phyloP scores from a whole-genome alignment of 2,113 vertebrate species.

The Myrmophylax atrothorax region DNA sequence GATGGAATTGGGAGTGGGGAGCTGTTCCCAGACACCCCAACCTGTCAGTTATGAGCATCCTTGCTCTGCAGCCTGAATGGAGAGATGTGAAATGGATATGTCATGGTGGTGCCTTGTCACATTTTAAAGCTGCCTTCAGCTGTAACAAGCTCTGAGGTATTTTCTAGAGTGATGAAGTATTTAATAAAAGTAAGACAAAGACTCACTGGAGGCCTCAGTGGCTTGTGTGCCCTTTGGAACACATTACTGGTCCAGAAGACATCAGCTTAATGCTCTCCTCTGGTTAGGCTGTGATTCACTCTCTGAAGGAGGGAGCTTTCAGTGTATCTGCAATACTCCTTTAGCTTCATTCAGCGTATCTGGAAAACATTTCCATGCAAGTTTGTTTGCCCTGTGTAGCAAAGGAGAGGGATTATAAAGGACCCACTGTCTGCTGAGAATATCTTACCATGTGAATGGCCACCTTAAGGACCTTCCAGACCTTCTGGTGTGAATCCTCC shows the following conservation, averaged over 20 bases:
- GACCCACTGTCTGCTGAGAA: neutral
- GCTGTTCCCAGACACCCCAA: neutral
- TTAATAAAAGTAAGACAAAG: constrained; percentile 72
- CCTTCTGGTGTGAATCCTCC: neutral
- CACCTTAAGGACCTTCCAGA: neutral
- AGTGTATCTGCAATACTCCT: neutral
- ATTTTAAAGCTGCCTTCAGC: constrained; percentile 8
- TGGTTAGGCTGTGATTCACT: constrained; percentile 61
- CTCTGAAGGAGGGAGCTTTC: constrained; percentile 20
- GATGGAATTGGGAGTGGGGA: neutral
- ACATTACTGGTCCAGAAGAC: constrained; percentile 42
- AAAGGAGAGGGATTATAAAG: neutral
- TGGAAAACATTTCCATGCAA: neutral
- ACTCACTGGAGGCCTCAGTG: constrained; percentile 34
- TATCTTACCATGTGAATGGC: neutral
- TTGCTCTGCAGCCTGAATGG: neutral
- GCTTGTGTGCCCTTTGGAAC: constrained; percentile 58
- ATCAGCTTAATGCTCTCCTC: constrained; percentile 58
- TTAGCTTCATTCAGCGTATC: neutral
- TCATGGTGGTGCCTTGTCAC: neutral
- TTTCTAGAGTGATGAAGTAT: constrained; percentile 66
- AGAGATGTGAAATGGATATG: neutral
- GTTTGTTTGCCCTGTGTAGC: neutral
- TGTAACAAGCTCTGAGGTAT: constrained; percentile 48
- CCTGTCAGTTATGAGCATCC: neutral